Conservation (phyloP, 2,113 vertebrate species). For the Pseudopodoces humilis region DNA sequence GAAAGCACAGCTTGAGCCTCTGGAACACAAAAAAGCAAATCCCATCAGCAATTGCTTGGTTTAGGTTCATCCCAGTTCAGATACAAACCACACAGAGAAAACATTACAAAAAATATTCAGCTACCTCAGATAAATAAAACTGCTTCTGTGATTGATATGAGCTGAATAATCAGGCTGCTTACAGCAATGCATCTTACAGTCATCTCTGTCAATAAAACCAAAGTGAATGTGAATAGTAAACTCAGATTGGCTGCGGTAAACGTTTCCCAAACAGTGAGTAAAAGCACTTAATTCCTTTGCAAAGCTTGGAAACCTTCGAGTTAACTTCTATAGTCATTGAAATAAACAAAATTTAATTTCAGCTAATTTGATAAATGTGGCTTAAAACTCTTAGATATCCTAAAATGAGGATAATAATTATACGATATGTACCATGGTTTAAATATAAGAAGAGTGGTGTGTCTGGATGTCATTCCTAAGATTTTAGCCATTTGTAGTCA, state of each 20-base stretch:
- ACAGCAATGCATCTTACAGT: not conserved
- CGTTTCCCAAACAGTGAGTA: not conserved
- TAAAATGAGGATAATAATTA: not conserved
- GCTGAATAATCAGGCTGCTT: not conserved
- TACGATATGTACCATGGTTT: not conserved
- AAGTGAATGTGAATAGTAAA: not conserved
- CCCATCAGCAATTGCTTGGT: not conserved
- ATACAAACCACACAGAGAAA: not conserved
- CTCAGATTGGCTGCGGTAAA: not conserved
- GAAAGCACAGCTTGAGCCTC: not conserved
- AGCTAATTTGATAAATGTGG: not conserved
- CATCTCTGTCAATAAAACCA: constrained; percentile 1
- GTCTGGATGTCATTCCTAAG: not conserved
- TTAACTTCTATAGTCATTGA: not conserved
- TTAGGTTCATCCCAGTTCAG: not conserved
- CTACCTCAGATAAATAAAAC: not conserved
- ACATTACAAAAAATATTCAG: not conserved
- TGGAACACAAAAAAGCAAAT: constrained; percentile 15
- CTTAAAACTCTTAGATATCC: not conserved
- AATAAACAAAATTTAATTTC: not conserved
- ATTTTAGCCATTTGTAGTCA: not conserved
- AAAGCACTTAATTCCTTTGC: not conserved
- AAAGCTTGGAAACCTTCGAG: not conserved
- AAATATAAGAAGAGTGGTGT: not conserved
- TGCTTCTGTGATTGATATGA: not conserved